Conservation (phyloP, 2,113 vertebrate genomes). For the Gorsachius goisagi region DNA sequence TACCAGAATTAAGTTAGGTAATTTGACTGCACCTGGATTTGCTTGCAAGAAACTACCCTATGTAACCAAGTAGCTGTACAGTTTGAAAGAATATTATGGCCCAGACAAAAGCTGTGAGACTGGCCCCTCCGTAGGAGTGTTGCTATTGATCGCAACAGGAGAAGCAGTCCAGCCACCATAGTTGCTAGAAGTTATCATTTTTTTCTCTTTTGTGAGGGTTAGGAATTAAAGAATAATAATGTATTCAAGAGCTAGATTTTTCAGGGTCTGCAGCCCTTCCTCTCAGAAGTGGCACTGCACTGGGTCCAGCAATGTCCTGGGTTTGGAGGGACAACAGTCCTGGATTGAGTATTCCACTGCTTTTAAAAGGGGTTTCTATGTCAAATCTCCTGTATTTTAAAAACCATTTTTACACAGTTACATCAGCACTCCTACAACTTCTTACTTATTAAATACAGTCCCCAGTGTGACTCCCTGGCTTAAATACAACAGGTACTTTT, state of each 20-base stretch:
- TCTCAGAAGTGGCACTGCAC: not conserved
- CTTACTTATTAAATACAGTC: slow-evolving; percentile 62
- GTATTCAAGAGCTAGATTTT: not conserved
- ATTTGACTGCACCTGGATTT: not conserved
- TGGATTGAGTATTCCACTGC: not conserved
- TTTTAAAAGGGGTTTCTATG: slow-evolving; percentile 24
- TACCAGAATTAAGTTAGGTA: not conserved
- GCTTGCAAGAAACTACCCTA: not conserved
- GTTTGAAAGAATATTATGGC: not conserved
- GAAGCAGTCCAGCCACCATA: not conserved
- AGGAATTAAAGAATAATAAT: not conserved
- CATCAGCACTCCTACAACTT: slow-evolving; percentile 58
- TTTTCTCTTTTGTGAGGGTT: not conserved
- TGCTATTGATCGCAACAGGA: not conserved
- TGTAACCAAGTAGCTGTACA: not conserved
- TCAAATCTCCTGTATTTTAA: slow-evolving; percentile 42
- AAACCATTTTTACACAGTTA: slow-evolving; percentile 53
- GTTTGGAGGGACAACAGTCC: not conserved
- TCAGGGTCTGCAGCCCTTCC: not conserved
- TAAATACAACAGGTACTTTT: slow-evolving; percentile 63
- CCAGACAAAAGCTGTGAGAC: not conserved
- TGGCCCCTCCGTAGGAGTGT: not conserved
- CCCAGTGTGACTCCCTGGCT: slow-evolving; percentile 35
- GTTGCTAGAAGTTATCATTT: not conserved
- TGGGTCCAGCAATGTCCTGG: not conserved